Evolutionary conservation across 2,797 vertebrate genomes (phyloP).

Genomic region (Erpetoichthys calabaricus): DNA sequence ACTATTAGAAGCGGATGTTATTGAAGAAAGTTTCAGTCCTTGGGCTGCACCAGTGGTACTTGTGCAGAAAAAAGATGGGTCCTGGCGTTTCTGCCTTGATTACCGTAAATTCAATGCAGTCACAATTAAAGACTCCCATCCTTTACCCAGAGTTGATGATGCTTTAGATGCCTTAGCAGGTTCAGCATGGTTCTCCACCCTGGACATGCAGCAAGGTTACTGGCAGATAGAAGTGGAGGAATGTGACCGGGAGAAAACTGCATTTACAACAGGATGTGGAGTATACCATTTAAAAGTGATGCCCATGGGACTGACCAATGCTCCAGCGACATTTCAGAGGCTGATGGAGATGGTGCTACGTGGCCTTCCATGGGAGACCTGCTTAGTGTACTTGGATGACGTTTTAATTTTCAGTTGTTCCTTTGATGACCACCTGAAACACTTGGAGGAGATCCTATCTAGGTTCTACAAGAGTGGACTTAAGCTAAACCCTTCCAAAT

Average conservation of each 20-base stretch:
- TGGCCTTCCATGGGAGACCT: slow-evolving; percentile 14
- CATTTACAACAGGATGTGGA: slow-evolving; percentile 2
- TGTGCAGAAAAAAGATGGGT: slow-evolving; percentile 12
- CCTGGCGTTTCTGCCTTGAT: slow-evolving; percentile 10
- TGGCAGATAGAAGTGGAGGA: slow-evolving; percentile 7
- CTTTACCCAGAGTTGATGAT: slow-evolving; percentile 7
- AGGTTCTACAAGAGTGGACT: no score
- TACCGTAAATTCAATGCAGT: slow-evolving; percentile 10
- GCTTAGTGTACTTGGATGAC: slow-evolving; percentile 16
- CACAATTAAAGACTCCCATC: slow-evolving; percentile 14
- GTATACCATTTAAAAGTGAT: slow-evolving; percentile 12
- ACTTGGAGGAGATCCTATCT: no score
- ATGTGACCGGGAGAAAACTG: no score
- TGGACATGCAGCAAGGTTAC: slow-evolving; percentile 5
- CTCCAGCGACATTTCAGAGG: slow-evolving; percentile 12
- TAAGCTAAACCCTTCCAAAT: no score
- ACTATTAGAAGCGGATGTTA: slow-evolving; percentile 17
- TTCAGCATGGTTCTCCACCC: slow-evolving; percentile 9
- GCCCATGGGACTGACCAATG: slow-evolving; percentile 15
- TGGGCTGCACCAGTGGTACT: slow-evolving; percentile 14
- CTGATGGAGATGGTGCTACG: slow-evolving; percentile 11
- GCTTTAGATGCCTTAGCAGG: slow-evolving; percentile 6
- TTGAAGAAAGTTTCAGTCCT: slow-evolving; percentile 17
- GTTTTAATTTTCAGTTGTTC: slow-evolving; percentile 12
- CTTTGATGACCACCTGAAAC: slow-evolving; percentile 10